Conservation (phyloP, 2,113 vertebrate species). For the Chlorocebus sabaeus region DNA sequence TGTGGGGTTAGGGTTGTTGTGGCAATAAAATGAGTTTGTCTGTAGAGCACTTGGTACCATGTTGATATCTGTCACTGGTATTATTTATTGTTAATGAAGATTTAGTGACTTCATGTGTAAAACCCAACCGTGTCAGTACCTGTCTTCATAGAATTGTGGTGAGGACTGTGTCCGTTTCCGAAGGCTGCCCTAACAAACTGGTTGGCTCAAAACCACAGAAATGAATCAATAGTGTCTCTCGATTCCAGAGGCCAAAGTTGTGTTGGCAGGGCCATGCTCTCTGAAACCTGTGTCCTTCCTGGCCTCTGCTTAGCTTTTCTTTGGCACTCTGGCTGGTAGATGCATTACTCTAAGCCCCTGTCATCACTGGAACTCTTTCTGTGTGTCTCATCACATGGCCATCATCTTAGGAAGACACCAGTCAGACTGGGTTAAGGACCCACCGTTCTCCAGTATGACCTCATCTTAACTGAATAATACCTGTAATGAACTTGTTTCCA, state of each 20-base stretch:
- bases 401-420: neutral
- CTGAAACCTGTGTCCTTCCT: neutral
- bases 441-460: neutral
- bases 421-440: neutral
- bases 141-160: neutral
- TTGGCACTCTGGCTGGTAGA: neutral
- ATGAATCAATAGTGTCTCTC: neutral
- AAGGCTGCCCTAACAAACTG: neutral
- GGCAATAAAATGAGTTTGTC: neutral
- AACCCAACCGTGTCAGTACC: too few species aligned
- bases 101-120: neutral
- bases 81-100: neutral
- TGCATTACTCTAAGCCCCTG: rapidly evolving
- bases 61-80: neutral
- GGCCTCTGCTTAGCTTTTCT: neutral
- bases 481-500: neutral
- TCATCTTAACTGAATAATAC: neutral
- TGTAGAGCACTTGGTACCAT: neutral
- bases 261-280: rapidly evolving
- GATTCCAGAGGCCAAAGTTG: neutral
- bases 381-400: neutral
- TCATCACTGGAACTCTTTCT: neutral
- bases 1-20: neutral
- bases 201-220: neutral
- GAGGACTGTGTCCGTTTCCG: neutral